Percentiles rank a stretch among this genome's conserved stretches.
These are phyloP conservation scores for Ceratina japonica DNA, from an alignment of 1,140 invertebrate genomes.

Conservation along the genomic window DNA sequence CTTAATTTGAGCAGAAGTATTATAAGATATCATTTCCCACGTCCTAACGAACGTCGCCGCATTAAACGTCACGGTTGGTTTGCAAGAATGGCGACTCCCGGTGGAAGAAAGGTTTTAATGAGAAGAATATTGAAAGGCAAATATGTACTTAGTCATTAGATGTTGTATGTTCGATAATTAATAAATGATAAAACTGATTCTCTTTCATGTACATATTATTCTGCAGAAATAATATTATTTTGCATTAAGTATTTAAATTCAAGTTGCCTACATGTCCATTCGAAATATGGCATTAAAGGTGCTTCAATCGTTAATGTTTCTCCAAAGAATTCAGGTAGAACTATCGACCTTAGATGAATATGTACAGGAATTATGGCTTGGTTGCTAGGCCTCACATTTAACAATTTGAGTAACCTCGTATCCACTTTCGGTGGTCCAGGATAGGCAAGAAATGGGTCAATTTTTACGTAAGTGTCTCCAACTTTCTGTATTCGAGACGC, in stretches of 20 bases:
- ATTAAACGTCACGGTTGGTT: conserved; percentile 86
- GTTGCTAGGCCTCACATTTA: conserved; percentile 52
- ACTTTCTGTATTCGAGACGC: conserved; percentile 72
- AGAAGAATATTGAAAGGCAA: conserved; percentile 87
- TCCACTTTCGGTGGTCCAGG: conserved; percentile 62
- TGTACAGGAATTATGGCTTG: conserved; percentile 75
- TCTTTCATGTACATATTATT: neutral
- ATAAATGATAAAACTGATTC: neutral
- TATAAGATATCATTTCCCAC: conserved; percentile 85
- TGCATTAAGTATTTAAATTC: conserved; percentile 50
- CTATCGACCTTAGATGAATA: conserved; percentile 69
- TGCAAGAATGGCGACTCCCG: conserved; percentile 83
- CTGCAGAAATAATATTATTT: neutral
- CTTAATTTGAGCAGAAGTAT: conserved; percentile 74
- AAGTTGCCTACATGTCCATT: conserved; percentile 72
- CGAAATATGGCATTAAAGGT: conserved; percentile 70
- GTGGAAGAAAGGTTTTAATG: conserved; percentile 85
- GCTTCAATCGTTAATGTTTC: conserved; percentile 69
- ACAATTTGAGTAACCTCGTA: conserved; percentile 47
- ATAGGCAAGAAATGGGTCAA: conserved; percentile 68
- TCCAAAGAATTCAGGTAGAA: conserved; percentile 56
- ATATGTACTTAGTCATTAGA: conserved; percentile 85
- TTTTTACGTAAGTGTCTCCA: conserved; percentile 67
- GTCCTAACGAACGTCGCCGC: conserved; percentile 85
- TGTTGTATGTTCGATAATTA: neutral